Evolutionary conservation across 1,140 invertebrate species (phyloP), one percentile per base, ranked within the genome.

Genomic region (Brachionus asplanchnoidis): DNA sequence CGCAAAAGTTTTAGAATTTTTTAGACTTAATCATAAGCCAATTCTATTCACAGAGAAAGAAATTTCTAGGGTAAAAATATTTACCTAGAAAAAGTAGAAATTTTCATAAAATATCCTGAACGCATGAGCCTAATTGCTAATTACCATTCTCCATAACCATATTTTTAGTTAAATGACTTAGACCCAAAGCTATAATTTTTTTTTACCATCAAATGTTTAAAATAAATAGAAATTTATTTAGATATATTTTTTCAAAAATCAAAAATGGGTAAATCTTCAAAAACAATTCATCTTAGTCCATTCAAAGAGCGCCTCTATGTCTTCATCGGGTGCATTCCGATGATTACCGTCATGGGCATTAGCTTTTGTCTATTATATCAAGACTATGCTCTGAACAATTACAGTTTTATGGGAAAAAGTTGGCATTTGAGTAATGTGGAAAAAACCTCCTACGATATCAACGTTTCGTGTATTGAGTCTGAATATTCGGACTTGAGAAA

Each of bases 381-480:
- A 14, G 73, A 77, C 26, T 77, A 50, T 77, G 73, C 20, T 46
- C 4, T 50, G 9, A 77, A 77, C 20, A 50, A 77, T 50, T 77
- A 20, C n/a, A 77, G 11, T 50, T 77, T 50, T 20, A 50, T 8
- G n/a, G 42, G 14, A 6, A 77, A 77, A 77, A 77, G 73, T 50
- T 77, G 73, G 73, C 73, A 77, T 77, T 26, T 77, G 20, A 77
- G 73, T 17, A 77, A 77, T 77, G 73, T 77, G 26, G 73, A 77
- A 77, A 77, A 77, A 50, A 77, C 73, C 12, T 50, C 73, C 1
- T 77, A 77, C 42, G 73, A 77, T 77, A 7, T n/a, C 14, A 7
- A 77, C 28, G 17, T 77, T 12, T 8, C 17, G 2, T 77, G 73
- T 14, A 46, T 50, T 73, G 32, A 73, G 3, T 73, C 68, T 1